These are phyloP conservation scores for Gallinago media DNA, from an alignment of 2,113 vertebrate genomes.

Conservation along the genomic window DNA sequence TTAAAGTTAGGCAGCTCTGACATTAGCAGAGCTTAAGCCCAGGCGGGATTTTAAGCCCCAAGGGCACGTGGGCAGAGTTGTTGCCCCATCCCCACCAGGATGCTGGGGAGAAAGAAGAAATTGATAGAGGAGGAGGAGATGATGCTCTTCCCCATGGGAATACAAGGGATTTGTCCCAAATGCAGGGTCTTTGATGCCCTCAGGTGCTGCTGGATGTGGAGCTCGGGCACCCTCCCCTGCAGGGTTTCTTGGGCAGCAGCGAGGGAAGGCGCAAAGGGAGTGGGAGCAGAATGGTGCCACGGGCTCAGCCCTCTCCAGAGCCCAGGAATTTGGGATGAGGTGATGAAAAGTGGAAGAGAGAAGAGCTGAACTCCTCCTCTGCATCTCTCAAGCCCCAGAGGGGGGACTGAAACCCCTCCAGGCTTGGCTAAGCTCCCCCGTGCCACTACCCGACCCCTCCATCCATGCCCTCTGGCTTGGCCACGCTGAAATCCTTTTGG, in stretches of 20 bases:
- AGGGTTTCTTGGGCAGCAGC: not conserved
- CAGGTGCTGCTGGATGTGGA: not conserved
- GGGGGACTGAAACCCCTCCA: accelerated
- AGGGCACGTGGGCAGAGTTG: not conserved
- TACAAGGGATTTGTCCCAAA: not conserved
- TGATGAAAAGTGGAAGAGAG: not conserved
- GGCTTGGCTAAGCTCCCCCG: not conserved
- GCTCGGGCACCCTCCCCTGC: accelerated
- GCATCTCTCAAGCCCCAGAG: not conserved
- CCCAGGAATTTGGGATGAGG: accelerated
- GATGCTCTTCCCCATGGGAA: not conserved
- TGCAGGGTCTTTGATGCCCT: not conserved
- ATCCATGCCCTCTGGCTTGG: accelerated
- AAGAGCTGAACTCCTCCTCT: not conserved
- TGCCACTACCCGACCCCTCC: accelerated
- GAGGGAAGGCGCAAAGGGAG: not conserved
- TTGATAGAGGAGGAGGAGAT: not conserved
- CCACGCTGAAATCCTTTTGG: not conserved
- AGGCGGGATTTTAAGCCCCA: not conserved
- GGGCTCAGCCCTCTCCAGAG: not conserved
- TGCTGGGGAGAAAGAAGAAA: not conserved
- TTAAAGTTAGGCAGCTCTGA: slow-evolving; percentile 39
- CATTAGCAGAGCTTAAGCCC: slow-evolving; percentile 21
- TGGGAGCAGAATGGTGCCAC: accelerated
- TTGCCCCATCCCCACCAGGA: not conserved